Evolutionary conservation across 2,888 invertebrate species (phyloP), one percentile per base, ranked within the genome.

Genomic region (Pogonocherus hispidulus): DNA sequence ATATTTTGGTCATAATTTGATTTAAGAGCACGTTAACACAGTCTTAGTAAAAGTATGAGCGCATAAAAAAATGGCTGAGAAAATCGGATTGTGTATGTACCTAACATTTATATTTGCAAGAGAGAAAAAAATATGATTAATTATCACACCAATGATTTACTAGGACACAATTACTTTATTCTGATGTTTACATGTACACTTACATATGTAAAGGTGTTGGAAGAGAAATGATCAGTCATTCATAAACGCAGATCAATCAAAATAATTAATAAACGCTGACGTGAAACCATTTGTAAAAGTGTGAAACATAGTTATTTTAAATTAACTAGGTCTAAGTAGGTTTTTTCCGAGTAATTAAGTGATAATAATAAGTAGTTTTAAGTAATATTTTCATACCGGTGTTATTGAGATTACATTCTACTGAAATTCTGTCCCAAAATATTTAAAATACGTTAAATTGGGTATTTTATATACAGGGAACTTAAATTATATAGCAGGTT

Each of bases 291-390:
- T 59, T 47, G 5, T 23, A 47, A 54, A 16, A 46, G 46, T 47
- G 46, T 23, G 37, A 35, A 59, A 8, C 11, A 9, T 22, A 32
- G 32, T 19, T 32, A 27, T 47, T 9, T 11, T 59, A 47, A 32
- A 6, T 47, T 47, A 35, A 59, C 47, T 32, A 59, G 23, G 27
- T 8, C 19, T 19, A 16, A 32, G n/a, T 32, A 47, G 23, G 47
- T 47, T 59, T 59, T 32, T 59, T 47, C 46, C 27, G 27, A 41
- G 41, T 59, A 59, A 59, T 59, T 59, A 59, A 59, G 47, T 35
- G 47, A 59, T 59, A 59, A 59, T 27, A 59, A 59, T 59, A 59
- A 59, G 47, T 19, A n/a, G n/a, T n/a, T n/a, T n/a, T n/a, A n/a
- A n/a, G n/a, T n/a, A n/a, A n/a, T n/a, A n/a, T n/a, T n/a, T n/a